Base-by-base conservation (phyloP, 2,113 vertebrate species). In the Thymallus thymallus region DNA sequence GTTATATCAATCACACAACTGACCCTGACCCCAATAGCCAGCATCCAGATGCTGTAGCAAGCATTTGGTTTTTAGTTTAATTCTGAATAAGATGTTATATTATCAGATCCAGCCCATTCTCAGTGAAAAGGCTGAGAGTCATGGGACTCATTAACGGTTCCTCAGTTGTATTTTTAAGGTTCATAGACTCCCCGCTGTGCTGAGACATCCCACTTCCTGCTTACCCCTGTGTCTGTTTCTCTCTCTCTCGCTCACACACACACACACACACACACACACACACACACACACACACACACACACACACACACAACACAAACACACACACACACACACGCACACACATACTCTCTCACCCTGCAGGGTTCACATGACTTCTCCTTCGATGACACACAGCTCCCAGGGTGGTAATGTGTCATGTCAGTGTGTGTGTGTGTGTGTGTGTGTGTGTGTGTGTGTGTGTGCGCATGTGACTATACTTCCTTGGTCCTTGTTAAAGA, bases 101-200 rank as follows among this genome's bases (percentile, higher is more conserved):
- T 23, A 64, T 58, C 35, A 9, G 3, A 51, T 77, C 63, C 64
- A 46, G 26, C 26, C 65, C 35, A 26, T 51, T 63, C 61, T 46
- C 0, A 18, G 76, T 66, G 60, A 68, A 12, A 64, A n/a, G 41
- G 68, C 55, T 18, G 46, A 62, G 56, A 56, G 75, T 24, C 68
- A 62, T 26, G 79, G 67, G 65, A 85, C 82, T 84, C 70, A 73
- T 86, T 82, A 84, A 83, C 76, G 62, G 58, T 74, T 84, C 83
- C 75, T 5, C 5, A 45, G 84, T 88, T 79, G 12, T 87, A 88
- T 87, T 87, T 87, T 82, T 83, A 76, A 80, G 65, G 24, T 86
- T 82, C 84, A 76, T 79, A 66, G 30, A 66, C 45, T 58, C 29
- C 20, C 16, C 45, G 20, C 0, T 35, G 48, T 51, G 48, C 18